phyloP scores from a whole-genome alignment of 2,888 invertebrate species.

The Dusona sp. region DNA sequence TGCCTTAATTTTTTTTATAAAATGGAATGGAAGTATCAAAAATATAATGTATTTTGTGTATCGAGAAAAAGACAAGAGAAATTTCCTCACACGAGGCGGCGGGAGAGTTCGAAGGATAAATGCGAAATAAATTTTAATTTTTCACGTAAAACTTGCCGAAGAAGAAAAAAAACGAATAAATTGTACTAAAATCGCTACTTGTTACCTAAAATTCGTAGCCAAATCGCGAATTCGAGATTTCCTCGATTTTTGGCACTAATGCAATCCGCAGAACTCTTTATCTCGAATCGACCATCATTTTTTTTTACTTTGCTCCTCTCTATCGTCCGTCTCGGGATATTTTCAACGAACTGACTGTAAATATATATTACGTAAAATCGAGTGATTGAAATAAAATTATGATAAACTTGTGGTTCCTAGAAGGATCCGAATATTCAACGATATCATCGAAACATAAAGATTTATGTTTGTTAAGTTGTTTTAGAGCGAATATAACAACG shows the following conservation, averaged over 20 bases:
- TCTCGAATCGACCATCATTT: slow-evolving; percentile 40
- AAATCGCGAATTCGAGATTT: neutral
- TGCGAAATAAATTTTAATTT: slow-evolving; percentile 2
- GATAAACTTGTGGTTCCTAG: neutral
- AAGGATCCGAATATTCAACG: slow-evolving; percentile 19
- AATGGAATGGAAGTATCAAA: slow-evolving; percentile 5
- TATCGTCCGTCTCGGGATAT: slow-evolving; percentile 40
- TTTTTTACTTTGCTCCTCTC: slow-evolving; percentile 50
- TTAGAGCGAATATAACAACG: neutral
- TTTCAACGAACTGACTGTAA: slow-evolving; percentile 62
- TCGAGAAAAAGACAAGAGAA: slow-evolving; percentile 8
- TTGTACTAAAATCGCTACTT: slow-evolving; percentile 63
- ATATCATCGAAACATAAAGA: slow-evolving; percentile 41
- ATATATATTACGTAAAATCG: slow-evolving; percentile 45
- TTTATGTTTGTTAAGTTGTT: too few relatives aligned
- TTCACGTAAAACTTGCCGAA: slow-evolving; percentile 1
- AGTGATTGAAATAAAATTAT: slow-evolving; percentile 21
- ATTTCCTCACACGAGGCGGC: slow-evolving; percentile 4
- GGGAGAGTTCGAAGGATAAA: slow-evolving; percentile 28
- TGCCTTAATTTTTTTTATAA: neutral
- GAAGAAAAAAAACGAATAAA: slow-evolving; percentile 13
- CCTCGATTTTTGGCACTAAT: slow-evolving; percentile 12
- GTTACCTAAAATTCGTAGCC: slow-evolving; percentile 55
- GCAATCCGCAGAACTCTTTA: slow-evolving; percentile 13
- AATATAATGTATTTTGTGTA: slow-evolving; percentile 67